Evolutionary conservation across 2,113 vertebrate species (phyloP).

Genomic region (Haemorhous mexicanus): DNA sequence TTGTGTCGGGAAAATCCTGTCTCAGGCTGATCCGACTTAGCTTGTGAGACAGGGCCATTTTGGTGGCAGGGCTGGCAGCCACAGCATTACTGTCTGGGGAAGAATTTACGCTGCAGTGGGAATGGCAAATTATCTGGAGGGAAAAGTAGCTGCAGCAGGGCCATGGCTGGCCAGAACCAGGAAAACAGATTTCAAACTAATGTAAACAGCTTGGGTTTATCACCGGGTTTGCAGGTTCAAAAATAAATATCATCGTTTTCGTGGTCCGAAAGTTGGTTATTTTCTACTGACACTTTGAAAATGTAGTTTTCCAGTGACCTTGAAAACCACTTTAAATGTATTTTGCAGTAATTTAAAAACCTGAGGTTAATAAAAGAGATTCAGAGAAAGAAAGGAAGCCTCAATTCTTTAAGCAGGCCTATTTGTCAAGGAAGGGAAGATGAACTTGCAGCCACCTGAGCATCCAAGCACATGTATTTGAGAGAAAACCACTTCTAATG

Average conservation of each 20-base stretch:
- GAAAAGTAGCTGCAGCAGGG: conserved; percentile 56
- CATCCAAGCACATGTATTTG: background rate
- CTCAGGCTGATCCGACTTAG: conserved; percentile 65
- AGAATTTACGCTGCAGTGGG: conserved; percentile 44
- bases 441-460: conserved; percentile 45
- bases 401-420: conserved; percentile 24
- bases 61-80: conserved; percentile 60
- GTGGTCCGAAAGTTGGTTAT: conserved; percentile 21
- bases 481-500: conserved; percentile 30
- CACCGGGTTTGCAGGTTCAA: conserved; percentile 51
- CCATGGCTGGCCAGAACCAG: conserved; percentile 37
- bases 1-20: conserved; percentile 60
- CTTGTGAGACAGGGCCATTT: conserved; percentile 52
- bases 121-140: conserved; percentile 54
- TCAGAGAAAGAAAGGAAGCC: conserved; percentile 4
- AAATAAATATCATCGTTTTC: conserved; percentile 55
- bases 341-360: conserved; percentile 44
- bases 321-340: conserved; percentile 54
- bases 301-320: conserved; percentile 43
- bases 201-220: conserved; percentile 68
- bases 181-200: conserved; percentile 66
- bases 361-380: conserved; percentile 50
- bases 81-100: conserved; percentile 59
- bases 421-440: conserved; percentile 31
- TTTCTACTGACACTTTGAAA: conserved; percentile 48